phyloP scores from a whole-genome alignment of 2,888 invertebrate species.

The Stegana nigrithorax region DNA sequence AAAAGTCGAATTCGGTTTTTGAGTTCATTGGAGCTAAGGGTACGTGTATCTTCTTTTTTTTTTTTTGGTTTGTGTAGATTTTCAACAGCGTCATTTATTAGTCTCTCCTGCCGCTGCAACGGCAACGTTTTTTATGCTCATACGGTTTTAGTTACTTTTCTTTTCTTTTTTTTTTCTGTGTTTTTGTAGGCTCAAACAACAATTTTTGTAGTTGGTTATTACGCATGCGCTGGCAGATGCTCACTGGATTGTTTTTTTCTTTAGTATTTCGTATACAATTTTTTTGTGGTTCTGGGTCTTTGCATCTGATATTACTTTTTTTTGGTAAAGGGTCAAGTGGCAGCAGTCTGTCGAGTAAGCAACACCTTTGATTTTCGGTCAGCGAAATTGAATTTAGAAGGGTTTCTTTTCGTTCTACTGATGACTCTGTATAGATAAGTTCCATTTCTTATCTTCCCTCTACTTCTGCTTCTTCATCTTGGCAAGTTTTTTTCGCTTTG shows the following conservation, averaged over 20 bases:
- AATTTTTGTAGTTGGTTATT: constrained; percentile 61
- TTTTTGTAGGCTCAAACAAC: constrained; percentile 40
- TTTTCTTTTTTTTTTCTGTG: constrained; percentile 9
- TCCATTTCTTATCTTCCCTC: constrained; percentile 20
- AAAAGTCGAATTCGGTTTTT: constrained; percentile 31
- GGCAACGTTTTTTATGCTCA: neutral
- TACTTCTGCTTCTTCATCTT: neutral
- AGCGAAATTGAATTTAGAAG: constrained; percentile 50
- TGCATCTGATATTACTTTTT: neutral
- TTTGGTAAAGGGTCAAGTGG: constrained; percentile 53
- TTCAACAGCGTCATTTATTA: constrained; percentile 55
- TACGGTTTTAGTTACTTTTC: constrained; percentile 31
- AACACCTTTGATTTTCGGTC: constrained; percentile 63
- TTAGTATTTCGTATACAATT: neutral
- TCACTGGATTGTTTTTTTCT: constrained; percentile 37
- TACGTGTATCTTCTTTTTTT: constrained; percentile 20
- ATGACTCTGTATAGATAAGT: constrained; percentile 36
- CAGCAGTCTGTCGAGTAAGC: constrained; percentile 43
- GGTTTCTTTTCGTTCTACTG: constrained; percentile 25
- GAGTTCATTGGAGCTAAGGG: constrained; percentile 9
- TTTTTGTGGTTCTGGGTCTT: neutral
- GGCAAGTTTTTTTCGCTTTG: constrained; percentile 26
- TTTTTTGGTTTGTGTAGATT: constrained; percentile 51
- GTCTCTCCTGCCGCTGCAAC: constrained; percentile 25
- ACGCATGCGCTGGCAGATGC: constrained; percentile 63